phyloP scores from a whole-genome alignment of 2,113 vertebrate species.

The Equus przewalskii region DNA sequence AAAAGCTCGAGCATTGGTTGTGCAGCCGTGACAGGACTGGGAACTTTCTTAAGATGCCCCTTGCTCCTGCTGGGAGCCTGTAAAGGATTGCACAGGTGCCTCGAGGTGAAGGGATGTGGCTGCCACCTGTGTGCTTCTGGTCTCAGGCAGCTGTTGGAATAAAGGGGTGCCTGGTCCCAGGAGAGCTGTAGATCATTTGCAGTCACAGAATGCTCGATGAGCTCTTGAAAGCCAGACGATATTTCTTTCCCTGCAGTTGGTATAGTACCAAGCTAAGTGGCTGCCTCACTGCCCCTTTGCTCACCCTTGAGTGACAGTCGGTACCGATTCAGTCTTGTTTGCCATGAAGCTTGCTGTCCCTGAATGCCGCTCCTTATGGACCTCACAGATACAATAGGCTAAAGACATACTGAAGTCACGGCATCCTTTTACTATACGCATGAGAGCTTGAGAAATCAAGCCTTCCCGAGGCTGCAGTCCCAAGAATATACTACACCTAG shows the following conservation, averaged over 20 bases:
- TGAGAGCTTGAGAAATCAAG: slow-evolving; percentile 47
- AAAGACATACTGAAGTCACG: slow-evolving; percentile 79
- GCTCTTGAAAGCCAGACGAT: slow-evolving; percentile 43
- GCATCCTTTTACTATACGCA: slow-evolving; percentile 73
- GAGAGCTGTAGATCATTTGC: slow-evolving; percentile 79
- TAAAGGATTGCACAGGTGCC: slow-evolving; percentile 76
- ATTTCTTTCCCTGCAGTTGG: slow-evolving; percentile 64
- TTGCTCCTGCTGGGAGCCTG: slow-evolving; percentile 76
- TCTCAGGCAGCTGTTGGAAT: slow-evolving; percentile 79
- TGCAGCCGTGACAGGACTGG: slow-evolving; percentile 18
- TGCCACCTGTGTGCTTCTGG: slow-evolving; percentile 85
- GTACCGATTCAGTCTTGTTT: slow-evolving; percentile 78
- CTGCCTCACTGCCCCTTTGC: slow-evolving; percentile 73
- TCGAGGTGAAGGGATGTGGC: slow-evolving; percentile 69
- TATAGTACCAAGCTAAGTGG: slow-evolving; percentile 70
- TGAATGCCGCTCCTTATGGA: slow-evolving; percentile 63
- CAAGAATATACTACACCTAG: slow-evolving; percentile 68
- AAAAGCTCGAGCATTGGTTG: not conserved
- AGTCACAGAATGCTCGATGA: slow-evolving; percentile 73
- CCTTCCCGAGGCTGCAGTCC: slow-evolving; percentile 69
- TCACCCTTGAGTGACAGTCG: slow-evolving; percentile 71
- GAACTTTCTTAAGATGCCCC: slow-evolving; percentile 47
- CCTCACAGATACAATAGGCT: slow-evolving; percentile 75
- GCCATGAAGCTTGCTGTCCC: slow-evolving; percentile 74
- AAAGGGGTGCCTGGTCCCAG: slow-evolving; percentile 41